phyloP scores from a whole-genome alignment of 2,888 invertebrate species.

The Oscheius onirici region DNA sequence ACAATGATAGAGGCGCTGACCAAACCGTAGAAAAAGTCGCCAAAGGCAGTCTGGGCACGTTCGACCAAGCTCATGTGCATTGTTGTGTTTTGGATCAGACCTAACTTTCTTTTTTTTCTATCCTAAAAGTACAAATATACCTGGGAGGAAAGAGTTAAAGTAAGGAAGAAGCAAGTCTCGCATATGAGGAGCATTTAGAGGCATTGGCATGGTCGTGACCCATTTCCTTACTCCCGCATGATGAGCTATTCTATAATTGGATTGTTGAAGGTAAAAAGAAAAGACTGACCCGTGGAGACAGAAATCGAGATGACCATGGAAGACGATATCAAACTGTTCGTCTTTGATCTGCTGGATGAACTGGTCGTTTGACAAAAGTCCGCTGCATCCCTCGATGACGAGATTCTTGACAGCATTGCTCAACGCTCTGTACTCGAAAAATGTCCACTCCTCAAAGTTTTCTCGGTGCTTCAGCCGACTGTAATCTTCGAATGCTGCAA shows the following conservation, averaged over 20 bases:
- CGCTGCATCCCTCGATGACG: neutral
- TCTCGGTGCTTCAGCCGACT: neutral
- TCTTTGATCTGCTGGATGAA: slow-evolving; percentile 2
- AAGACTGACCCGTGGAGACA: slow-evolving; percentile 21
- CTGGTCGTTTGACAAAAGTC: neutral
- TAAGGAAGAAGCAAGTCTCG: neutral
- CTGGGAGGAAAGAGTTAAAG: slow-evolving; percentile 1
- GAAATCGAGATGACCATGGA: slow-evolving; percentile 19
- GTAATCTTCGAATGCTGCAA: neutral
- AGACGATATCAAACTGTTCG: slow-evolving; percentile 21
- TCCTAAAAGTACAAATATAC: neutral
- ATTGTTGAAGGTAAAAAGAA: neutral
- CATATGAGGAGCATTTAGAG: neutral
- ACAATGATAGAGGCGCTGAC: neutral
- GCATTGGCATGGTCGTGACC: slow-evolving; percentile 10
- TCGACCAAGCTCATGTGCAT: slow-evolving; percentile 10
- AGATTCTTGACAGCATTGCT: neutral
- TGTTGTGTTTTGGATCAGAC: neutral
- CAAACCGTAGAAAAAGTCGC: neutral
- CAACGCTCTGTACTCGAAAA: neutral
- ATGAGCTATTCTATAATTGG: slow-evolving; percentile 8
- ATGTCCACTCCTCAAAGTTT: neutral
- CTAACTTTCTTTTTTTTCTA: neutral
- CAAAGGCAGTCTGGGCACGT: neutral
- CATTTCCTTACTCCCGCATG: slow-evolving; percentile 3